Base-by-base conservation (phyloP, 2,113 vertebrate species). In the Laticauda laticaudata region DNA sequence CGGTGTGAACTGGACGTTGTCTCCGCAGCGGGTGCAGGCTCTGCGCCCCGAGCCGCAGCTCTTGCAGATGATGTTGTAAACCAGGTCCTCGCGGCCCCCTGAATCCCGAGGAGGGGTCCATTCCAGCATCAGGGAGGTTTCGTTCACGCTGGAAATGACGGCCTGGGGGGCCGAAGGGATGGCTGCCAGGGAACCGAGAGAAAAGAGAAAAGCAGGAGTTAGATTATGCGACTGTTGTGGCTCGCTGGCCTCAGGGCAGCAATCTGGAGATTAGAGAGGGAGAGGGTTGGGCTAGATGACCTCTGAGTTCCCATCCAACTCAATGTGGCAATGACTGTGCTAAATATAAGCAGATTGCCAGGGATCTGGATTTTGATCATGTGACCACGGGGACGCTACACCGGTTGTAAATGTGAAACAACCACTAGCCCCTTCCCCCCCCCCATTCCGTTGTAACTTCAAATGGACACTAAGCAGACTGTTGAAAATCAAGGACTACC, bases 21-120 rank as follows among this genome's bases (percentile, higher is more conserved):
- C 99, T 23, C 99, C 99, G 0, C 99, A 99, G 96, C 99, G 99
- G 0, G 98, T 99, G 96, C 99, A 99, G 0, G 98, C 98, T 0
- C 98, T 98, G 0, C 98, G 98, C 0, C 98, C 98, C 0, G 98
- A 98, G 23, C 98, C 98, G 0, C 99, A 99, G 97, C 98, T 99
- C 96, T 99, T 99, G 96, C 99, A 99, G 96, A 99, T 99, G 97
- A 99, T 98, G 97, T 99, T 99, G 97, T 99, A 99, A 29, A 99
- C 99, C 2, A 99, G 97, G 12, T 99, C 99, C 92, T 99, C 98
- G 0, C 99, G 98, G 15, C 99, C 99, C 0, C 99, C 99, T 0
- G 96, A 95, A 94, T 99, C 99, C 3, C 97, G 97, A 0, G 99
- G 98, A 0, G 98, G 95, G 23, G 93, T 98, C 99, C 99, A 99